phyloP scores from a whole-genome alignment of 1,140 invertebrate genomes.

The Platyscapa corneri region DNA sequence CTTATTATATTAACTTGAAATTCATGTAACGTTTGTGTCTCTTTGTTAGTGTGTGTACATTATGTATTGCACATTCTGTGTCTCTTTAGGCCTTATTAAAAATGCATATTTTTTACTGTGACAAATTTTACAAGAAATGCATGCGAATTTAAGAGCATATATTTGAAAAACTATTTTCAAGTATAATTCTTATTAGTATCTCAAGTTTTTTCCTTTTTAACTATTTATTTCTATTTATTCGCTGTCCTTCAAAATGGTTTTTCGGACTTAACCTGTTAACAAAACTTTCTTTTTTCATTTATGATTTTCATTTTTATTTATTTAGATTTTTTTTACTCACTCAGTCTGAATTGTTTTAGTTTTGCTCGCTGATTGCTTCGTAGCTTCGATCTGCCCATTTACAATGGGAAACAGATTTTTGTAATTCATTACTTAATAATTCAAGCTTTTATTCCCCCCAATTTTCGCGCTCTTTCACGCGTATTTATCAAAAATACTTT shows the following conservation, averaged over 20 bases:
- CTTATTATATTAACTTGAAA: not conserved
- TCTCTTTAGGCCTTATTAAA: slow-evolving; percentile 50
- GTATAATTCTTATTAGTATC: slow-evolving; percentile 9
- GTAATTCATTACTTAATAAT: slow-evolving; percentile 10
- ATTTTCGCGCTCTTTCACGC: slow-evolving; percentile 42
- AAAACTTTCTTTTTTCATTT: not conserved
- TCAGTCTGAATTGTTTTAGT: slow-evolving; percentile 41
- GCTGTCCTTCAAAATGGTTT: slow-evolving; percentile 4
- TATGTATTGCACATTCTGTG: slow-evolving; percentile 47
- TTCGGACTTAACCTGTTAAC: slow-evolving; percentile 17
- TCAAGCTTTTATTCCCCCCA: not conserved
- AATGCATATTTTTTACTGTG: slow-evolving; percentile 28
- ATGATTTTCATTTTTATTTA: not conserved
- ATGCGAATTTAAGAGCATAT: slow-evolving; percentile 37
- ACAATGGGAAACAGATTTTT: slow-evolving; percentile 40
- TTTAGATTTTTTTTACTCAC: slow-evolving; percentile 33
- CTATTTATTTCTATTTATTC: not conserved
- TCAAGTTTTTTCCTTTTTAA: not conserved
- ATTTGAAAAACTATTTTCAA: slow-evolving; percentile 3
- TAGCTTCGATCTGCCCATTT: slow-evolving; percentile 52
- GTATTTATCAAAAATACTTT: slow-evolving; percentile 53
- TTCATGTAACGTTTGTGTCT: slow-evolving; percentile 12
- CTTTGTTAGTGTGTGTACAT: slow-evolving; percentile 7
- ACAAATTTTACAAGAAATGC: slow-evolving; percentile 43
- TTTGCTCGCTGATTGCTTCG: slow-evolving; percentile 40